Percentiles rank a stretch among this genome's conserved stretches.
Conservation (phyloP, 2,113 vertebrate genomes). For the Cebidichthys violaceus region DNA sequence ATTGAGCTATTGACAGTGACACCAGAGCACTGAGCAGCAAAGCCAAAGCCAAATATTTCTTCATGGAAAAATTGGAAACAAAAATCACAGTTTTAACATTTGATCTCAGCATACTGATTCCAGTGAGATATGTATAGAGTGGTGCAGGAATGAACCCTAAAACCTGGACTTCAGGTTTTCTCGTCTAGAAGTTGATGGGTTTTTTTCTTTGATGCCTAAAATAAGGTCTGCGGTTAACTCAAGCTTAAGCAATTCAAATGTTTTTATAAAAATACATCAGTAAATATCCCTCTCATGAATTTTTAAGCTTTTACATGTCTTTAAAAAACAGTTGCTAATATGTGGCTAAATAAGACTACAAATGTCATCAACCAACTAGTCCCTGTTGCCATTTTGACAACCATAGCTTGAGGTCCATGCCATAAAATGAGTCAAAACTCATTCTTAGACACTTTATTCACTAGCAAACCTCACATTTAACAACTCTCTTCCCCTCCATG, state of each 20-base stretch:
- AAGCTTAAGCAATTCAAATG: not conserved
- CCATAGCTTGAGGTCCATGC: not conserved
- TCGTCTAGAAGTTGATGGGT: not conserved
- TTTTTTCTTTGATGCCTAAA: not conserved
- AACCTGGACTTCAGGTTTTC: not conserved
- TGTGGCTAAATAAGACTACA: too few species aligned
- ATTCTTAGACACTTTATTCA: not conserved
- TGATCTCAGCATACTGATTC: not conserved
- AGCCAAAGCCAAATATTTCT: slow-evolving; percentile 59
- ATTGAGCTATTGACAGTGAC: slow-evolving; percentile 15
- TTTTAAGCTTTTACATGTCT: not conserved
- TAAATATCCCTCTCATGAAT: not conserved
- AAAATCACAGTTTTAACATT: not conserved
- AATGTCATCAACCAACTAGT: too few species aligned
- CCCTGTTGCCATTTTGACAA: not conserved
- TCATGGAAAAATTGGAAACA: slow-evolving; percentile 10
- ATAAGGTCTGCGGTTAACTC: not conserved
- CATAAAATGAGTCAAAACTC: not conserved
- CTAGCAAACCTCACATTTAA: not conserved
- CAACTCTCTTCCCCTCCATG: not conserved
- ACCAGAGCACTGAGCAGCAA: slow-evolving; percentile 55
- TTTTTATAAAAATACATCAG: not conserved
- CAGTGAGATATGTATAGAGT: not conserved
- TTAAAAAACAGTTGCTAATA: not conserved
- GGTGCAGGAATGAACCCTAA: not conserved